Conservation (phyloP, 1,140 invertebrate genomes). For the Rhopalosiphum maidis region DNA sequence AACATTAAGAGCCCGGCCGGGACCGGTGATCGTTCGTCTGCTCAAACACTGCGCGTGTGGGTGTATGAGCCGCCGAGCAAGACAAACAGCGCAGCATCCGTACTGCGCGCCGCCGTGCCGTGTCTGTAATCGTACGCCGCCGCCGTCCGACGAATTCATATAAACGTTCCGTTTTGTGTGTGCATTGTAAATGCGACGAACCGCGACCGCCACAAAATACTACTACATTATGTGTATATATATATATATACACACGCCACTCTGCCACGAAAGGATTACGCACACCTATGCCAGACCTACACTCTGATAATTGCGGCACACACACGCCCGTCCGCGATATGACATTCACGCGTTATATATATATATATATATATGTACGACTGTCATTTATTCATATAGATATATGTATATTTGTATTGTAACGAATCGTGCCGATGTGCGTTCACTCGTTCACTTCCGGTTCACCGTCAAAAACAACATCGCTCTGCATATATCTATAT, state of each 20-base stretch:
- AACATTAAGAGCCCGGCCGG: not conserved
- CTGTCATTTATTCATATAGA: no score
- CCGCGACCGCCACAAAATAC: not conserved
- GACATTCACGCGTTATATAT: no score
- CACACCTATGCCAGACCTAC: no score
- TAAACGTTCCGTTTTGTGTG: not conserved
- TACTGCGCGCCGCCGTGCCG: not conserved
- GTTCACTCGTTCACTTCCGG: no score
- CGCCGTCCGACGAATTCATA: not conserved
- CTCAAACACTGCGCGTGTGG: not conserved
- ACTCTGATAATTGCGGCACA: not conserved
- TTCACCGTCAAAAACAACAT: no score
- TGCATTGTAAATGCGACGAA: not conserved
- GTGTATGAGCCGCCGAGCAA: not conserved
- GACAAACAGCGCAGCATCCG: not conserved
- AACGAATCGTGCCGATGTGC: not conserved
- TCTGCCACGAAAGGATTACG: not conserved
- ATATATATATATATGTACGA: not conserved
- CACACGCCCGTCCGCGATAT: no score
- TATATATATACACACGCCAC: no score
- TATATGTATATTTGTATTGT: no score
- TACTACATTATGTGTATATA: no score
- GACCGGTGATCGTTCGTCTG: not conserved
- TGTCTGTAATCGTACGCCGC: not conserved
- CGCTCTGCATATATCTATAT: no score